A percentile compares a stretch with the other conserved stretches of the same genome.
Conservation (phyloP, 2,797 vertebrate genomes). For the Lemur catta region DNA sequence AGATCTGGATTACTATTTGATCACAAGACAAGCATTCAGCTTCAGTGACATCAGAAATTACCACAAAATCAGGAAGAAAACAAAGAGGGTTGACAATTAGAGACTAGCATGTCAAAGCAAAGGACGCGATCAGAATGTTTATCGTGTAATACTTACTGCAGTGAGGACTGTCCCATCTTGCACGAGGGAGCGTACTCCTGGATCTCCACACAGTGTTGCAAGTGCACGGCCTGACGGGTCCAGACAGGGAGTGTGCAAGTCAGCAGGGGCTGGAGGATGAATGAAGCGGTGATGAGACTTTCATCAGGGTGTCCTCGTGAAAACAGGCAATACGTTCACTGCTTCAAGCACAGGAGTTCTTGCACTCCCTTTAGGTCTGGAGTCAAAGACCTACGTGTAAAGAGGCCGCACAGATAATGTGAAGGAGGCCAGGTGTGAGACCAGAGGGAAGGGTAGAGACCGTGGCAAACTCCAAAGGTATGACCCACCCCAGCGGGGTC, state of each 20-base stretch:
- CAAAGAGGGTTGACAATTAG: background rate
- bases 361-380: background rate
- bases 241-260: background rate
- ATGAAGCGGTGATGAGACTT: background rate
- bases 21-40: background rate
- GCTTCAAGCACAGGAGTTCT: background rate
- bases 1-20: background rate
- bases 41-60: background rate
- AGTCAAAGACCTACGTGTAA: background rate
- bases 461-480: background rate
- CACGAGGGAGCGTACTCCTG: background rate
- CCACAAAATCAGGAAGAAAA: background rate
- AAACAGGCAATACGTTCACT: background rate
- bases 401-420: background rate
- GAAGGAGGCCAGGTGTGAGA: background rate
- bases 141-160: rapidly evolving
- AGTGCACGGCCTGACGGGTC: background rate
- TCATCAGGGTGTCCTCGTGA: background rate
- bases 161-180: background rate
- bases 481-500: rapidly evolving
- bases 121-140: background rate
- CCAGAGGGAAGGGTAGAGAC: background rate
- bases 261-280: background rate
- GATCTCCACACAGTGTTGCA: background rate
- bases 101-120: background rate